Base-by-base conservation (phyloP, 2,113 vertebrate genomes). In the Corythoichthys haematopterus region DNA sequence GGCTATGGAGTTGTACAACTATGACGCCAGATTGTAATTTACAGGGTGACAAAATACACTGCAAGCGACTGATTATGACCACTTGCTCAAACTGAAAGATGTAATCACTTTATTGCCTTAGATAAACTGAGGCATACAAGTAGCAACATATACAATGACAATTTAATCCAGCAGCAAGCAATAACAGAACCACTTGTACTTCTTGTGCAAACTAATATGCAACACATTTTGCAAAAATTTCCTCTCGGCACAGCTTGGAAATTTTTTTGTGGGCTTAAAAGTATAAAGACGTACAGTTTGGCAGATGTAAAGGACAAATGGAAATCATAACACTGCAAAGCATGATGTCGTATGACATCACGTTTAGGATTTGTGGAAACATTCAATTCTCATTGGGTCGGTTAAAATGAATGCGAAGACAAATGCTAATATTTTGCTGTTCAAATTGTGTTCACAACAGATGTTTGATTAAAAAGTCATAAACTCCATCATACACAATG, bases 121-220 rank as follows among this genome's bases (percentile, higher is more conserved):
- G 40, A 8, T 43, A 20, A 78, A 66, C 47, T 63, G 67, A 79
- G 58, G 46, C 69, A 58, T 71, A 67, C 13, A 72, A 43, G 33
- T 57, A 36, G 68, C 55, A 56, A 63, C 65, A 40, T 56, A 61
- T 56, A 61, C 80, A 68, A 66, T 65, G 8, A 76, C 37, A 66
- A 62, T 69, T 62, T 52, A 46, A 73, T 70, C 64, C 64, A 75
- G 76, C 80, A 82, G 70, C 72, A 80, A 78, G 64, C 71, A 16
- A 72, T 67, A 14, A 6, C 35, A 70, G 59, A 74, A 77, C 16
- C 40, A 70, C 16, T 20, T 69, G 53, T 78, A 67, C 52, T 66
- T 60, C 45, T 70, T 78, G 75, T 83, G 84, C 84, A 85, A 85
- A 81, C 58, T 14, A 72, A 69, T 72, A 70, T 38, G 70, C 65